These are phyloP conservation scores for Poecile atricapillus DNA, from an alignment of 2,113 vertebrate species.

Conservation along the genomic window DNA sequence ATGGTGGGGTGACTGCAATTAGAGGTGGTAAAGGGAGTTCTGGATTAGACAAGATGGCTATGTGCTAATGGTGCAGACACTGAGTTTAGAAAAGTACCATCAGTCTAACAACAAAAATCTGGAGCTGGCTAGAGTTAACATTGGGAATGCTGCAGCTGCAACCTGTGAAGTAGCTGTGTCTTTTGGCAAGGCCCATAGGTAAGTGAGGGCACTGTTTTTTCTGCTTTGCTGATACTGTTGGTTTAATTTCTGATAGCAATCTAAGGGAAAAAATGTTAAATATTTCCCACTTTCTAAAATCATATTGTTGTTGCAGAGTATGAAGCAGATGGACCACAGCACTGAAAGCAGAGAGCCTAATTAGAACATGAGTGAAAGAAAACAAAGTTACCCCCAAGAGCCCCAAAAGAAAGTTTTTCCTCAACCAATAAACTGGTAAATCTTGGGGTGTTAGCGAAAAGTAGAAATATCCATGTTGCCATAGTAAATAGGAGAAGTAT, in stretches of 20 bases:
- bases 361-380: slow-evolving; percentile 16
- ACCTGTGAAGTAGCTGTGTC: neutral
- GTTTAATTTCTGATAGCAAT: slow-evolving; percentile 42
- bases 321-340: neutral
- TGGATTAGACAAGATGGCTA: neutral
- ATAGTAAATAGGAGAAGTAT: neutral
- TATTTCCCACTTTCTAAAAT: slow-evolving; percentile 36
- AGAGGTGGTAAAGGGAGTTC: neutral
- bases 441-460: neutral
- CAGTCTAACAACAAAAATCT: neutral
- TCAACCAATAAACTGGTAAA: neutral
- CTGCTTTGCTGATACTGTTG: neutral
- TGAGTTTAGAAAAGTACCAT: neutral
- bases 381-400: neutral
- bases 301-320: neutral
- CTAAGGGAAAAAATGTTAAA: slow-evolving; percentile 27
- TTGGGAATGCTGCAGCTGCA: neutral
- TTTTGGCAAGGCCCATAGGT: slow-evolving; percentile 10
- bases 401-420: neutral
- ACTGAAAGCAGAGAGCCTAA: neutral
- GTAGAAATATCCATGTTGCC: neutral
- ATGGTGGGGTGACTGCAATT: neutral
- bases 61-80: neutral
- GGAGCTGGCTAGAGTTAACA: neutral
- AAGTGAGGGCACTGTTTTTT: neutral